Evolutionary conservation across 2,797 vertebrate species (phyloP).

Genomic region (Poeciliopsis paucimaculata): DNA sequence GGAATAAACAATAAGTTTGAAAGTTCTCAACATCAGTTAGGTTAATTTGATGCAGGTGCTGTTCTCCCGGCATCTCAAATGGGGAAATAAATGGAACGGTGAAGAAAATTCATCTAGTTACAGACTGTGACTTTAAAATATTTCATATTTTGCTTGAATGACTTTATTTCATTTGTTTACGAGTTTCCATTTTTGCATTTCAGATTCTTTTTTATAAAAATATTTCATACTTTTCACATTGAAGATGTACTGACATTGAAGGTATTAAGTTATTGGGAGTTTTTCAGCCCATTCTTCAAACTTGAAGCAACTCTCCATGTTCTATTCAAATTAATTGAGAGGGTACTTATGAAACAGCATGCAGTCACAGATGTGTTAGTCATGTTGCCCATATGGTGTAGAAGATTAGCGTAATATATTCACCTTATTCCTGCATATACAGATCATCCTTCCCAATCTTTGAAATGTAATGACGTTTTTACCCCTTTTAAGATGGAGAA

Average conservation of each 20-base stretch:
- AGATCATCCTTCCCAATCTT: too few species aligned
- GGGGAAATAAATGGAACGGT: neutral
- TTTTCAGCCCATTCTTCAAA: neutral
- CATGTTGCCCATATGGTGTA: neutral
- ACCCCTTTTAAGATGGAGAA: too few species aligned
- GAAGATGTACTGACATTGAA: neutral
- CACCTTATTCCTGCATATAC: too few species aligned
- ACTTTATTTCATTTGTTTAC: neutral
- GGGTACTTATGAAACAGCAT: neutral
- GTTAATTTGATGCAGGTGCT: neutral
- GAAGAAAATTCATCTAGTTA: neutral
- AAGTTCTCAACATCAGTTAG: neutral
- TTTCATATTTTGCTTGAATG: neutral
- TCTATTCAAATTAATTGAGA: neutral
- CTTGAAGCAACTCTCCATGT: neutral
- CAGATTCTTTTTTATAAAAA: neutral
- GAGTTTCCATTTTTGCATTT: neutral
- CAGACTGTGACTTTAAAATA: neutral
- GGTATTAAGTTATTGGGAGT: too few species aligned
- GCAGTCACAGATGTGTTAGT: neutral
- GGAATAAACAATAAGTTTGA: neutral
- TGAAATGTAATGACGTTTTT: too few species aligned
- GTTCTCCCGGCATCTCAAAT: neutral
- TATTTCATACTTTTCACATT: neutral
- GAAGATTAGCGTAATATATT: too few species aligned